phyloP scores from a whole-genome alignment of 2,888 invertebrate genomes.

The Dascillus cervinus region DNA sequence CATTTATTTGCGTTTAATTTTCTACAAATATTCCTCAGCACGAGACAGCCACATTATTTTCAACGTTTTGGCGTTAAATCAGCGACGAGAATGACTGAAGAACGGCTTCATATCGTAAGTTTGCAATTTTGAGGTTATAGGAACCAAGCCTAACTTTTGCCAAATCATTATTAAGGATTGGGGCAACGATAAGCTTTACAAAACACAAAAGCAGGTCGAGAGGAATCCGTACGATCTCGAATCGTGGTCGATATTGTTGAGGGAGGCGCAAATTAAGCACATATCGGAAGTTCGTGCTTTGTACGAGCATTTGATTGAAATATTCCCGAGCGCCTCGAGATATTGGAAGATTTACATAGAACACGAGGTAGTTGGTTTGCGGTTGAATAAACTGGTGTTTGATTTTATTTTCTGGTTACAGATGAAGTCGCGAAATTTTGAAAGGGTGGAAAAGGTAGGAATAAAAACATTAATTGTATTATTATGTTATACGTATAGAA shows the following conservation, averaged over 20 bases:
- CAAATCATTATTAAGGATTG: conserved; percentile 56
- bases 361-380: conserved; percentile 67
- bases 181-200: conserved; percentile 77
- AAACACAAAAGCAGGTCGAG: conserved; percentile 80
- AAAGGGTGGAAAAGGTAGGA: conserved; percentile 94
- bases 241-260: conserved; percentile 92
- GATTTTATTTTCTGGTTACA: conserved; percentile 48
- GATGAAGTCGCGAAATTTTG: conserved; percentile 97
- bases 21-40: too few species aligned
- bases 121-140: background rate
- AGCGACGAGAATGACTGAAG: too few species aligned
- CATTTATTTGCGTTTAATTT: too few species aligned
- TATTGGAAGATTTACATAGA: conserved; percentile 99
- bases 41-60: too few species aligned
- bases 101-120: conserved; percentile 19
- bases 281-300: conserved; percentile 85
- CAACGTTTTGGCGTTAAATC: too few species aligned
- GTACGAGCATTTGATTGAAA: conserved; percentile 89
- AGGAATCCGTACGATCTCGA: conserved; percentile 91
- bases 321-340: conserved; percentile 93
- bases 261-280: conserved; percentile 83
- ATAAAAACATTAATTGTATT: conserved; percentile 14
- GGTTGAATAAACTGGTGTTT: background rate
- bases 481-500: conserved; percentile 14
- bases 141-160: background rate